Base-by-base conservation (phyloP, 2,113 vertebrate genomes). In the Rissa tridactyla region DNA sequence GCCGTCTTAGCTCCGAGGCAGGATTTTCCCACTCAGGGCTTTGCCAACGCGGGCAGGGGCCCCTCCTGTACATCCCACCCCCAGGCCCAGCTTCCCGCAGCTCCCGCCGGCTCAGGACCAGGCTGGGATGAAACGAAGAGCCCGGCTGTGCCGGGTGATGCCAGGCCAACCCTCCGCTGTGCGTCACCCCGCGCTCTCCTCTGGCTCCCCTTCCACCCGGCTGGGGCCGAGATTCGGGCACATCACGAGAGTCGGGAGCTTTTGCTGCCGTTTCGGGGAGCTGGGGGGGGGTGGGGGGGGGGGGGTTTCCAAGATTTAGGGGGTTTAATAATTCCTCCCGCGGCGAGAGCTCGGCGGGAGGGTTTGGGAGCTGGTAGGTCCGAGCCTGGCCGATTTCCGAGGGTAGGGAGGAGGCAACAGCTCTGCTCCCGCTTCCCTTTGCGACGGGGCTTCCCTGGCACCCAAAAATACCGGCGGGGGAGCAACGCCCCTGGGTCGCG, bases 231-330 rank as follows among this genome's bases (percentile, higher is more conserved):
- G 42, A 2, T 47, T 34, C 14, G 71, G 64, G n/a, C 9, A 0
- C 47, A 3, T 46, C 7, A 2, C 4, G 2, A 61, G 84, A 49
- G 19, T 16, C 2, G 4, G 61, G 42, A 6, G 6, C 17, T 71
- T 62, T 62, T 32, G 60, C 32, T 15, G 79, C 4, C 5, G 0
- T 34, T 30, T 21, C 0, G 1, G 21, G 9, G 9, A 38, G 9
- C 15, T 38, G 42, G 42, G 15, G 14, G 6, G 15, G 6, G 16
- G n/a, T n/a, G 44, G 14, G 4, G 11, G 29, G 19, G 40, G 58
- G 6, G 4, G 7, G 6, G 10, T 29, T 2, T 36, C 19, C 0
- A 1, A 17, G 36, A 10, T 82, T 79, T 11, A 4, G 40, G 71
- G 38, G 11, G 22, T 52, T 25, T 22, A 2, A 5, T 21, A 32